phyloP scores from a whole-genome alignment of 2,888 invertebrate genomes.

The Brenthis ino region DNA sequence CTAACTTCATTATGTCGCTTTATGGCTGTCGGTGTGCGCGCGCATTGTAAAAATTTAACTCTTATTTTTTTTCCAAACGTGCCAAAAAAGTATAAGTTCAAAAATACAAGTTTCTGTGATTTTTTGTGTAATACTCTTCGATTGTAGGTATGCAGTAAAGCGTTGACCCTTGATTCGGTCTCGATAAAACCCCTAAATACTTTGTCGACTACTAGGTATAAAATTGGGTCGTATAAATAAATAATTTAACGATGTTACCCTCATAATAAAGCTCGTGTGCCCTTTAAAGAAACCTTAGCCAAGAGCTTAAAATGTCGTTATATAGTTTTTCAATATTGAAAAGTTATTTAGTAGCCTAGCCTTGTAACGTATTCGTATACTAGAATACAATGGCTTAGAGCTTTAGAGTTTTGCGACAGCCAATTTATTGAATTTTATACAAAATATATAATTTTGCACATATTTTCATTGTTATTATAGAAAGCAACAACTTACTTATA shows the following conservation, averaged over 20 bases:
- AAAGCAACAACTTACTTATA: too few species aligned
- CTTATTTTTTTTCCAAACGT: too few species aligned
- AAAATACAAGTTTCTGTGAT: background rate
- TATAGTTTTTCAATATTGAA: constrained; percentile 20
- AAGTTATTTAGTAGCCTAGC: constrained; percentile 2
- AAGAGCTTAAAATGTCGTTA: constrained; percentile 24
- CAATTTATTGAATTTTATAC: too few species aligned
- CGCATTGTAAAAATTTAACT: too few species aligned
- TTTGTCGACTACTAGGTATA: constrained; percentile 72
- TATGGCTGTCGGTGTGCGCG: too few species aligned
- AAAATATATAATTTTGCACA: too few species aligned
- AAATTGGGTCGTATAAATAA: constrained; percentile 79
- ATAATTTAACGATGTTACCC: constrained; percentile 67
- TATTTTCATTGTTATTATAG: too few species aligned
- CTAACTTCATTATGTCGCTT: too few species aligned
- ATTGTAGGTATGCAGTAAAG: constrained; percentile 68
- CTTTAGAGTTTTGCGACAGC: background rate
- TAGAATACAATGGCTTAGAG: background rate
- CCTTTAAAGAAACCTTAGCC: constrained; percentile 22
- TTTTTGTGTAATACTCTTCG: constrained; percentile 49
- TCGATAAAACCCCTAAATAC: constrained; percentile 76
- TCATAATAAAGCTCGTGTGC: constrained; percentile 22
- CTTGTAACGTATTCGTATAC: background rate
- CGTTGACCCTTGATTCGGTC: constrained; percentile 76
- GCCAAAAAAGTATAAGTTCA: too few species aligned